A percentile compares a stretch with the other conserved stretches of the same genome.
Evolutionary conservation across 2,113 vertebrate species (phyloP).

Genomic region (Oriolus oriolus): DNA sequence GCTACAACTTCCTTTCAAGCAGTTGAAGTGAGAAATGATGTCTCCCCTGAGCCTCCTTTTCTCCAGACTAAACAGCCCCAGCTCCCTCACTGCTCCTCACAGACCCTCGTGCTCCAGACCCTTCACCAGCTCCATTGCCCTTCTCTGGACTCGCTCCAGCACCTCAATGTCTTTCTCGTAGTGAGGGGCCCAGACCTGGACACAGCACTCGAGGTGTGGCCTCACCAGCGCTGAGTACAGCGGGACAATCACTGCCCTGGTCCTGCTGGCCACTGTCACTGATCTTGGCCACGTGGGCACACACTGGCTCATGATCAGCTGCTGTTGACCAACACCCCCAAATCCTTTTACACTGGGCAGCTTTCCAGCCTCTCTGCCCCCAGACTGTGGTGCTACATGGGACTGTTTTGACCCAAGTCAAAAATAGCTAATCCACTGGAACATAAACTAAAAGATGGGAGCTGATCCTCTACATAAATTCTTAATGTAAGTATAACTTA

Average conservation of each 20-base stretch:
- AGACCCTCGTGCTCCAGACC: not conserved
- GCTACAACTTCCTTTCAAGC: not conserved
- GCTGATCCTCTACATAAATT: not conserved
- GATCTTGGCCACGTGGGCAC: not conserved
- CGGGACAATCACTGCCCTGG: not conserved
- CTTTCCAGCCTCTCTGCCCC: not conserved
- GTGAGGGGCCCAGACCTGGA: not conserved
- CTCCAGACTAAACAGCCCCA: not conserved
- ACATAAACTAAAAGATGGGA: not conserved
- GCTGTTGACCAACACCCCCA: accelerated
- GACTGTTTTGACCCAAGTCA: not conserved
- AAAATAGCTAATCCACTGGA: not conserved
- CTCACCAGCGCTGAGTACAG: not conserved
- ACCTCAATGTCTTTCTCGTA: not conserved
- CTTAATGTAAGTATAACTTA: not conserved
- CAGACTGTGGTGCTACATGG: not conserved
- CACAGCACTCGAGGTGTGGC: not conserved
- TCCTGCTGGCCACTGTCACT: not conserved
- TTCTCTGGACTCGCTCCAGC: not conserved
- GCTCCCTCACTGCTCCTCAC: not conserved
- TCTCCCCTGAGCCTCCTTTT: not conserved
- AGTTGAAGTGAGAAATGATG: not conserved
- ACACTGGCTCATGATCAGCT: accelerated
- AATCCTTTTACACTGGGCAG: not conserved
- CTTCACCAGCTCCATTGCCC: accelerated